phyloP scores from a whole-genome alignment of 2,888 invertebrate genomes.

The Yponomeuta cagnagella region DNA sequence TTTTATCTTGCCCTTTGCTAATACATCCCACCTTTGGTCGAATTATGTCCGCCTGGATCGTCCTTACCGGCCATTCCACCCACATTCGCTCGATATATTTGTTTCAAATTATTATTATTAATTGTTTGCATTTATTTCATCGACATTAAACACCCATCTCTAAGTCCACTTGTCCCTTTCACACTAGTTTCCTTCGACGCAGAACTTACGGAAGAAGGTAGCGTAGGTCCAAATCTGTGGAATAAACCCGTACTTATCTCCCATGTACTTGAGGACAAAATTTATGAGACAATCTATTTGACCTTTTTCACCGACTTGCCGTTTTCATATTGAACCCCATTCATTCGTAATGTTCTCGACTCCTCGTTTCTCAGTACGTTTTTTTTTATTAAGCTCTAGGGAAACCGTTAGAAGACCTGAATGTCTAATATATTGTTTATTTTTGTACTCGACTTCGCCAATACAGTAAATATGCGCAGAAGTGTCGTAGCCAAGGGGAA shows the following conservation, averaged over 20 bases:
- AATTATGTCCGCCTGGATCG: no score
- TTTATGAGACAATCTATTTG: slow-evolving; percentile 55
- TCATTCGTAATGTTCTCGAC: slow-evolving; percentile 35
- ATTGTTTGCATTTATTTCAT: neutral
- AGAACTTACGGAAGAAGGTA: neutral
- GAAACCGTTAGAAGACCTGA: neutral
- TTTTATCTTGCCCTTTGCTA: no score
- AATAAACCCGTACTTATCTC: slow-evolving; percentile 36
- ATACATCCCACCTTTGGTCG: no score
- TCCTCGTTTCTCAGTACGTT: neutral
- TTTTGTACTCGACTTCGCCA: no score
- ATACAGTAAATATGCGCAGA: no score
- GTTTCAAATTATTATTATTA: no score
- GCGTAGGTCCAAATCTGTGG: neutral
- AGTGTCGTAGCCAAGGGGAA: no score
- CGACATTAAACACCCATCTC: neutral
- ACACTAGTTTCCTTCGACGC: slow-evolving; percentile 20
- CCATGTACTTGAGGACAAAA: slow-evolving; percentile 55
- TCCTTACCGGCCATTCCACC: no score
- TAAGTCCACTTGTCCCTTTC: slow-evolving; percentile 17
- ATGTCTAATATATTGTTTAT: no score
- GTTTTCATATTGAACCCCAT: slow-evolving; percentile 47
- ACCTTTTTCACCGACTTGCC: slow-evolving; percentile 44
- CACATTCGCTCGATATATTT: no score
- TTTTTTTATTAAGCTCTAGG: neutral